Evolutionary conservation across 2,113 vertebrate species (phyloP).

Genomic region (Thryonomys swinderianus): DNA sequence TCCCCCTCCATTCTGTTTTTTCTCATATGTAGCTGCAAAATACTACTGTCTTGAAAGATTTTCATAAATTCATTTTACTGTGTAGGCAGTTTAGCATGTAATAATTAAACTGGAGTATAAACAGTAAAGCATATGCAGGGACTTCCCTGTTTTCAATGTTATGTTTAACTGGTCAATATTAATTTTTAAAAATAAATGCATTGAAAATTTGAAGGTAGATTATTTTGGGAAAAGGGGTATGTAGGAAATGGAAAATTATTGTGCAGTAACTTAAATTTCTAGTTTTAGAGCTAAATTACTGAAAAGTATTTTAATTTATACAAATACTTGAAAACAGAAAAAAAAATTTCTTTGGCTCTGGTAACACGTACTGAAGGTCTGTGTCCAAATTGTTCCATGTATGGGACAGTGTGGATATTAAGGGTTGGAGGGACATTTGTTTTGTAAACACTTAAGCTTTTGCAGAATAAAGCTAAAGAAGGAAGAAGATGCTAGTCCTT

Average conservation of each 20-base stretch:
- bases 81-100: conserved; percentile 70
- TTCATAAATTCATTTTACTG: conserved; percentile 72
- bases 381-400: neutral
- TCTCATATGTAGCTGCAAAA: conserved; percentile 62
- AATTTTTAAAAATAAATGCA: conserved; percentile 65
- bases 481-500: conserved; percentile 66
- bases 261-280: conserved; percentile 66
- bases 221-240: neutral
- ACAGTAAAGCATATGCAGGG: conserved; percentile 37
- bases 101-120: conserved; percentile 67
- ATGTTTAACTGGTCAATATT: conserved; percentile 68
- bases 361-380: conserved; percentile 38
- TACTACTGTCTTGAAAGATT: conserved; percentile 61
- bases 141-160: conserved; percentile 66
- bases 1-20: conserved; percentile 46
- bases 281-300: conserved; percentile 44
- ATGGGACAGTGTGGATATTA: neutral
- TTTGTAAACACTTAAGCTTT: conserved; percentile 72
- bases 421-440: conserved; percentile 54
- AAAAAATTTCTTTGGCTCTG: conserved; percentile 47
- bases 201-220: conserved; percentile 66
- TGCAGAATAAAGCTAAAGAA: conserved; percentile 59
- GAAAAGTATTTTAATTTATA: conserved; percentile 48
- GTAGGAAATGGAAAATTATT: conserved; percentile 47
- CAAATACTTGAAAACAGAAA: conserved; percentile 11